These are phyloP conservation scores for Sarcophaga subvicina DNA, from an alignment of 2,888 invertebrate genomes.

Conservation along the genomic window DNA sequence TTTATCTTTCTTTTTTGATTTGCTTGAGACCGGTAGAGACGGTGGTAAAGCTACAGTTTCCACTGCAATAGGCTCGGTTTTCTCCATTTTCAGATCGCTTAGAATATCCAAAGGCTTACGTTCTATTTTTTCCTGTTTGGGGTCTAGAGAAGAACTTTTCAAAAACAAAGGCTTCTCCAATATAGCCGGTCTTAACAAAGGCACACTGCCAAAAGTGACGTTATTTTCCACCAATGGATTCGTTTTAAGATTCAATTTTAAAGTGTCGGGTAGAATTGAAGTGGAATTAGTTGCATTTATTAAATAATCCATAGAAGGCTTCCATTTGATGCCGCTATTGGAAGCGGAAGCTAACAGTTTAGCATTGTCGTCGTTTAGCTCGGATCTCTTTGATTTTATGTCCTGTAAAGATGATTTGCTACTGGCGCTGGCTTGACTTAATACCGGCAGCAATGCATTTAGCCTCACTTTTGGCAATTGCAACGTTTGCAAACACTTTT, in stretches of 20 bases:
- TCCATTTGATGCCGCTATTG: constrained; percentile 74
- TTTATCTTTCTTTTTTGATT: constrained; percentile 71
- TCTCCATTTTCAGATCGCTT: constrained; percentile 54
- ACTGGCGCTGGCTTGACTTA: constrained; percentile 50
- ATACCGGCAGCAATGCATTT: constrained; percentile 85
- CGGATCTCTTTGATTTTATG: constrained; percentile 56
- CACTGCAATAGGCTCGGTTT: constrained; percentile 62
- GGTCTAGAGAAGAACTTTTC: constrained; percentile 71
- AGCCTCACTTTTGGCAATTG: constrained; percentile 89
- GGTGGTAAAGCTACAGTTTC: constrained; percentile 34
- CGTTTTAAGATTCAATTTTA: constrained; percentile 73
- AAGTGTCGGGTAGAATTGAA: constrained; percentile 46
- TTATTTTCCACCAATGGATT: constrained; percentile 80
- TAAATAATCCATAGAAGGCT: constrained; percentile 72
- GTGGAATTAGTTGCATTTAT: constrained; percentile 1
- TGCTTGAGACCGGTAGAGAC: not conserved
- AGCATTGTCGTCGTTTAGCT: constrained; percentile 52
- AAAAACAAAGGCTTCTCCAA: constrained; percentile 79
- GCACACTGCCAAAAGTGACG: constrained; percentile 79
- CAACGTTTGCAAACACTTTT: constrained; percentile 91
- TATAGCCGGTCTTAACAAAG: constrained; percentile 78
- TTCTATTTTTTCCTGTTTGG: constrained; percentile 64
- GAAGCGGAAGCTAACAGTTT: constrained; percentile 25
- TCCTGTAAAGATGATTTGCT: constrained; percentile 53
- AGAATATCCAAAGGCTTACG: constrained; percentile 59